Conservation (phyloP, 2,797 vertebrate species). For the Paedocypris micromegethes region DNA sequence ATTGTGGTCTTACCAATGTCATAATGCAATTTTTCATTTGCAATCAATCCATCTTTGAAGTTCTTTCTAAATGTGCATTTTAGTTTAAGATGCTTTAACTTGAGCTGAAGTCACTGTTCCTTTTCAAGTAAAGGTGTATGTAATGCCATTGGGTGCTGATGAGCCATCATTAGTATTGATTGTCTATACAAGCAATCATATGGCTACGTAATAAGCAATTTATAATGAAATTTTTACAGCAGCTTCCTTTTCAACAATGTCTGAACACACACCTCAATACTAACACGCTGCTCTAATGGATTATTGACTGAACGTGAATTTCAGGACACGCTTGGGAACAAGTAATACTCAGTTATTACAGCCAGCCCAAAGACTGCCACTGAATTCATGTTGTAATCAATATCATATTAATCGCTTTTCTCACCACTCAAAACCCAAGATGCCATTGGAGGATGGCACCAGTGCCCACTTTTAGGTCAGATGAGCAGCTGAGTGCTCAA, state of each 20-base stretch:
- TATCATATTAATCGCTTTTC: conserved; percentile 36
- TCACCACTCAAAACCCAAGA: conserved; percentile 32
- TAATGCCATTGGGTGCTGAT: conserved; percentile 18
- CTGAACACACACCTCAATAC: conserved; percentile 18
- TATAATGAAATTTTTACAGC: conserved; percentile 29
- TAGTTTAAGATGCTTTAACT: no score
- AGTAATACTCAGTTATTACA: conserved; percentile 36
- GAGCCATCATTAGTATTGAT: conserved; percentile 20
- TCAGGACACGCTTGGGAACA: conserved; percentile 39
- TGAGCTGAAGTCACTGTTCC: no score
- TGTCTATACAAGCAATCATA: conserved; percentile 15
- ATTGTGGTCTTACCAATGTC: no score
- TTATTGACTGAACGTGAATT: conserved; percentile 37
- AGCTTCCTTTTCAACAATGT: conserved; percentile 13
- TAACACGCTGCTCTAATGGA: conserved; percentile 32
- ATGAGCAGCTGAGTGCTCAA: conserved; percentile 13
- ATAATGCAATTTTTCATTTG: no score
- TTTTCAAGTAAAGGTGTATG: background rate
- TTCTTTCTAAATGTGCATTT: no score
- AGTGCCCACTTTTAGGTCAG: background rate
- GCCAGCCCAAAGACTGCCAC: conserved; percentile 25
- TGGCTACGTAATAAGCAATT: conserved; percentile 30
- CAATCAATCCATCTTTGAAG: no score
- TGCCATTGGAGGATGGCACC: conserved; percentile 25
- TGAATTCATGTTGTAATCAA: conserved; percentile 36